Percentiles rank a stretch among this genome's conserved stretches.
Conservation (phyloP, 2,113 vertebrate genomes). For the Bos taurus region ARS-UCD2.0 NC_037331.1:43419501-43420000, state of each 20-base stretch:
- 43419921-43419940: background rate
- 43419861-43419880: background rate
- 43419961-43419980: background rate
- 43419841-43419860: background rate
- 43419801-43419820: background rate
- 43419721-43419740: background rate
- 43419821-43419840: background rate
- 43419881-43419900: background rate
- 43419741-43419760: background rate
- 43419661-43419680: background rate
- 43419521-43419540: background rate
- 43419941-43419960: slow-evolving; percentile 17
- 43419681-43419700: background rate
- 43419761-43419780: background rate
- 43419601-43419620: background rate
- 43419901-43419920: background rate
- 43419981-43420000: background rate
- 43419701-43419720: background rate
- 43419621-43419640: background rate
- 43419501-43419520: background rate
- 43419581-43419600: background rate
- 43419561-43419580: background rate
- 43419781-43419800: background rate
- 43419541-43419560: background rate
- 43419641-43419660: background rate